Base-by-base conservation (phyloP, 2,797 vertebrate species). In the Danionella dracula region DNA sequence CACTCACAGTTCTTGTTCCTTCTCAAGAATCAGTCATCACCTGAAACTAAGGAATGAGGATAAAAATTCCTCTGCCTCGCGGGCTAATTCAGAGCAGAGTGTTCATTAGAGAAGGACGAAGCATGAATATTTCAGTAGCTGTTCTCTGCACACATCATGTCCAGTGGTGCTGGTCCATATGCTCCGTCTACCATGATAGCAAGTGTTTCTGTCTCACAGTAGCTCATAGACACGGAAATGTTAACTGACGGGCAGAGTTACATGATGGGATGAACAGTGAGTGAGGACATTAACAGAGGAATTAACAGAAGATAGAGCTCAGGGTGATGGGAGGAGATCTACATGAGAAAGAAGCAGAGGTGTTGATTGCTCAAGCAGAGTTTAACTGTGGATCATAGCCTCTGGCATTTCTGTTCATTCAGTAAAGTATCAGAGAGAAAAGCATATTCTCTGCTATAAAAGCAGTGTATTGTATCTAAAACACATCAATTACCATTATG, bases 61-160 rank as follows among this genome's bases (percentile, higher is more conserved):
- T n/a, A n/a, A n/a, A n/a, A n/a, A n/a, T n/a, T n/a, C n/a, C n/a
- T n/a, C n/a, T n/a, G n/a, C n/a, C n/a, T n/a, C n/a, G n/a, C n/a
- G n/a, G n/a, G n/a, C n/a, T 64, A 66, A 48, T 58, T 62, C 31
- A 16, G 59, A 29, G 37, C 41, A 13, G 53, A 58, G 51, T 29
- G 38, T 66, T 72, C 63, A 70, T 53, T 16, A 34, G 21, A 31
- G 13, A 56, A 61, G 51, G 17, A 50, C 27, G 32, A 65, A 37
- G 16, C 35, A 21, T 66, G 21, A 54, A 72, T 73, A 66, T 62
- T 79, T 75, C 13, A 64, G 48, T 6, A 58, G 51, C 4, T 12
- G 37, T 73, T 64, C 19, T 32, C 15, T 37, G 37, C 35, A 44
- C 41, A 37, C 55, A 42, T 61, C 53, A 34, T 60, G 61, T 56